A percentile compares a stretch with the other conserved stretches of the same genome.
Evolutionary conservation across 2,888 invertebrate species (phyloP).

Genomic region (Cremastinae sp.): DNA sequence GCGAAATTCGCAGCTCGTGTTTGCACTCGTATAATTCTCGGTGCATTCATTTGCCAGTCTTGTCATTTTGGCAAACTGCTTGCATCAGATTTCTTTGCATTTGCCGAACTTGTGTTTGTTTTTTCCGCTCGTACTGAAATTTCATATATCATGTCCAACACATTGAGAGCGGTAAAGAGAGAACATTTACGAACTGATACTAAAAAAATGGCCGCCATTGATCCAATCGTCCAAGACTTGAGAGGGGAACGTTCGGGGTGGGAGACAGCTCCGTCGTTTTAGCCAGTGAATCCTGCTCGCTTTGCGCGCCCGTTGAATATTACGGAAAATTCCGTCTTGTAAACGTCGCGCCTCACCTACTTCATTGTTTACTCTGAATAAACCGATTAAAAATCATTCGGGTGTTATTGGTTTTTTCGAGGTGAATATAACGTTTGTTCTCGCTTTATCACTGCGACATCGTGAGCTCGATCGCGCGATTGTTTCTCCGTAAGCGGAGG

Average conservation of each 20-base stretch:
- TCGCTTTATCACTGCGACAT: slow-evolving; percentile 11
- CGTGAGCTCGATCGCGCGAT: not conserved
- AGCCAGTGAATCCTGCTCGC: slow-evolving; percentile 37
- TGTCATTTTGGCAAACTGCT: too few relatives aligned
- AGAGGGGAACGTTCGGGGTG: slow-evolving; percentile 8
- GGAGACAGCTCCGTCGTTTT: slow-evolving; percentile 28
- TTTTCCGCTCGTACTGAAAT: too few relatives aligned
- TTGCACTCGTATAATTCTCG: too few relatives aligned
- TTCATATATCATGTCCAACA: not conserved
- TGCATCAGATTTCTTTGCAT: too few relatives aligned
- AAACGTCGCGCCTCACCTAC: slow-evolving; percentile 15
- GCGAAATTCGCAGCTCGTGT: too few relatives aligned
- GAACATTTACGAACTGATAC: not conserved
- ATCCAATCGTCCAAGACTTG: not conserved
- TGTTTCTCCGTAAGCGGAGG: not conserved
- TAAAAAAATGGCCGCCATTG: slow-evolving; percentile 29
- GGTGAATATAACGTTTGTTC: not conserved
- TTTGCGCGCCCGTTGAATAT: slow-evolving; percentile 48
- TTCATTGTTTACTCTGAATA: slow-evolving; percentile 5
- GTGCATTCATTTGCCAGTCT: too few relatives aligned
- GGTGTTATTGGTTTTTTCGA: not conserved
- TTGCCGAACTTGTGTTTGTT: too few relatives aligned
- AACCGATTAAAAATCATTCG: not conserved
- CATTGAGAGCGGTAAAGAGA: slow-evolving; percentile 10
- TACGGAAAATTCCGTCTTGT: slow-evolving; percentile 51